phyloP scores from a whole-genome alignment of 2,113 vertebrate species.

The Colius striatus region DNA sequence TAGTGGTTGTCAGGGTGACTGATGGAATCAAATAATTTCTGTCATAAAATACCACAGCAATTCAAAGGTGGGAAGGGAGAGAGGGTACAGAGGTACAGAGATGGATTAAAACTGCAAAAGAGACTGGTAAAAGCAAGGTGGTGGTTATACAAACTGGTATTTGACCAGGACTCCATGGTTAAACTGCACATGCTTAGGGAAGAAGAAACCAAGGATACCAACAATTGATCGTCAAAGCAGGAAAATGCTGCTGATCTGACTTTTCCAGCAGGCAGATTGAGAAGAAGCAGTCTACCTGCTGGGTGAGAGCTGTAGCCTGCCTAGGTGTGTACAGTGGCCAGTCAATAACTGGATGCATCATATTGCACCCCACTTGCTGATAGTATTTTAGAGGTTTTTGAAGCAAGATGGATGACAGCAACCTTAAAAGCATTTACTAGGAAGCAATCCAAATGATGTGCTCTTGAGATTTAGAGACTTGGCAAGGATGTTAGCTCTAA shows the following conservation, averaged over 20 bases:
- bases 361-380: not conserved
- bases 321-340: fast-evolving
- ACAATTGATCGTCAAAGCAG: not conserved
- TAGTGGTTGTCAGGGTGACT: not conserved
- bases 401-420: not conserved
- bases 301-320: not conserved
- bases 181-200: not conserved
- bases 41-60: not conserved
- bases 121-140: not conserved
- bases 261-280: not conserved
- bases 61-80: not conserved
- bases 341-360: not conserved
- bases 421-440: not conserved
- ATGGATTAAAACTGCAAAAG: not conserved
- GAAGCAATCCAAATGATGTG: not conserved
- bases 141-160: not conserved
- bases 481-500: not conserved
- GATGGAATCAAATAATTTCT: not conserved
- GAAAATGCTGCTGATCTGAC: not conserved
- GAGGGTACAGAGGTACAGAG: no score
- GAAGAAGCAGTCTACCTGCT: not conserved
- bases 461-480: not conserved
- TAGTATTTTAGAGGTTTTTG: not conserved
- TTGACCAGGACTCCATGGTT: not conserved
- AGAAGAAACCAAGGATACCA: not conserved